Conservation (phyloP, 2,888 invertebrate genomes). For the Pachliopta kotzebuea region DNA sequence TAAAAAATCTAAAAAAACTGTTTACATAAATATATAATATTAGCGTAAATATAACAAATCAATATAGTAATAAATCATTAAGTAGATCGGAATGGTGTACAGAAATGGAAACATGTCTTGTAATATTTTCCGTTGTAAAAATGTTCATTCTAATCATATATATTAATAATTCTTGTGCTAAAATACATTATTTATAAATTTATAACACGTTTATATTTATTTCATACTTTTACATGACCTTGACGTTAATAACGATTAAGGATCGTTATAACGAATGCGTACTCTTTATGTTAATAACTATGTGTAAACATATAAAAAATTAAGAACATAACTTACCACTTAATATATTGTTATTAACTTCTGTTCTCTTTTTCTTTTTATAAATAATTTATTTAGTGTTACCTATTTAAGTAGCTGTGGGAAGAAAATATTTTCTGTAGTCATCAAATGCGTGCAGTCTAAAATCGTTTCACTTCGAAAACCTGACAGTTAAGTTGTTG, state of each 20-base stretch:
- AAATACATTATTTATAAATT: no score
- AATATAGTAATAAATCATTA: no score
- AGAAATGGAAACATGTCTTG: neutral
- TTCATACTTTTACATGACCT: no score
- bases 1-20: no score
- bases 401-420: neutral
- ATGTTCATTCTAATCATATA: neutral
- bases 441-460: neutral
- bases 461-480: slow-evolving; percentile 3
- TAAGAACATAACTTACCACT: no score
- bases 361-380: neutral
- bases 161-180: neutral
- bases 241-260: no score
- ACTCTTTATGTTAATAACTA: no score
- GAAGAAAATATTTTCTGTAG: neutral
- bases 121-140: neutral
- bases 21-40: no score
- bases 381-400: neutral
- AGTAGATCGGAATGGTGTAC: neutral
- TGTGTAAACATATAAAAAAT: no score
- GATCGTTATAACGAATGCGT: no score
- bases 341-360: neutral
- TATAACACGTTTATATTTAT: no score
- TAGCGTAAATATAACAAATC: no score
- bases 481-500: slow-evolving; percentile 10